A percentile compares a stretch with the other conserved stretches of the same genome.
Evolutionary conservation across 2,888 invertebrate species (phyloP).

Genomic region (Gryllus longicercus): DNA sequence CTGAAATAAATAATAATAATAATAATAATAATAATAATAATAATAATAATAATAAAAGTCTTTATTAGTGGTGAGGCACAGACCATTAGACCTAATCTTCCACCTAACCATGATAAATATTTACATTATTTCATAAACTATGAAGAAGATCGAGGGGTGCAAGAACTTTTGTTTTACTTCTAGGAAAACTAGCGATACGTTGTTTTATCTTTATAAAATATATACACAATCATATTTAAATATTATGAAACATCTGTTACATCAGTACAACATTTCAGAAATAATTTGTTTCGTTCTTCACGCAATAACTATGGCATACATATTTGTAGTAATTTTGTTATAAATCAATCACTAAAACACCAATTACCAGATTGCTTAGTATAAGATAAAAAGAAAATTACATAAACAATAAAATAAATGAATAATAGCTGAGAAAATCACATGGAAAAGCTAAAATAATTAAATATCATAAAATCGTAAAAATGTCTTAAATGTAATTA

Average conservation of each 20-base stretch:
- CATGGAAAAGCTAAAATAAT: neutral
- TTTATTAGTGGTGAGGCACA: too few relatives aligned
- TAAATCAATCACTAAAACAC: neutral
- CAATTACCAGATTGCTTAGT: neutral
- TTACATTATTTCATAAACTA: too few relatives aligned
- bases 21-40: too few relatives aligned
- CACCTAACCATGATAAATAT: too few relatives aligned
- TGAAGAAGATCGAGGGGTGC: too few relatives aligned
- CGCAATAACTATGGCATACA: neutral
- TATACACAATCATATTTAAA: neutral
- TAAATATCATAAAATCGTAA: neutral
- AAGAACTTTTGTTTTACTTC: too few relatives aligned
- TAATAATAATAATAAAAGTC: too few relatives aligned
- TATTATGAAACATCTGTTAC: neutral
- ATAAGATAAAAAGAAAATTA: neutral
- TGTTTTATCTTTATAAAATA: too few relatives aligned
- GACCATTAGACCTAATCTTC: too few relatives aligned
- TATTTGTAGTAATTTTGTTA: conserved; percentile 18
- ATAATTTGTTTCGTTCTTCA: neutral
- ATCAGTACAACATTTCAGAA: neutral
- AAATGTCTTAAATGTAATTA: neutral
- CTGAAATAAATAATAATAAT: conserved; percentile 23
- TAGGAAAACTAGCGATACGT: too few relatives aligned
- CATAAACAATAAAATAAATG: neutral
- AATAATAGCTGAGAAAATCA: neutral